phyloP scores from a whole-genome alignment of 2,888 invertebrate genomes.

The Alcis repandata region DNA sequence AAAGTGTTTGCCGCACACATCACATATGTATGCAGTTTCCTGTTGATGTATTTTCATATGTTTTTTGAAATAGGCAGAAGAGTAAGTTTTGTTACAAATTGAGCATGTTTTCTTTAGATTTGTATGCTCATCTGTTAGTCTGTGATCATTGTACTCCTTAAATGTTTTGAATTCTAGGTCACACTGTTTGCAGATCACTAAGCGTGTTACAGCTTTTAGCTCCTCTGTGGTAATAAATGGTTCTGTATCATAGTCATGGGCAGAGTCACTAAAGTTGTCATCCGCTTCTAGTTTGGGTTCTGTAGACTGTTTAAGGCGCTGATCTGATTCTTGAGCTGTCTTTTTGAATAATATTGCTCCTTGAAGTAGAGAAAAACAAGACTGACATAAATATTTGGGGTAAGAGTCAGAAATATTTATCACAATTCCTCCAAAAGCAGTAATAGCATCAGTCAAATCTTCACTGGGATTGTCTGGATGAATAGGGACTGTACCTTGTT shows the following conservation, averaged over 20 bases:
- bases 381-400: constrained; percentile 71
- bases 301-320: constrained; percentile 53
- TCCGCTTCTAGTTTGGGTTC: constrained; percentile 40
- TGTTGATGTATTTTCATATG: constrained; percentile 67
- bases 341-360: constrained; percentile 74
- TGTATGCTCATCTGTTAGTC: constrained; percentile 69
- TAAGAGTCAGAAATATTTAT: constrained; percentile 63
- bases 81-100: constrained; percentile 71
- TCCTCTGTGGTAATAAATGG: neutral
- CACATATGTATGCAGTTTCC: constrained; percentile 68
- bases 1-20: constrained; percentile 78
- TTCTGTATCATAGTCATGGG: constrained; percentile 25
- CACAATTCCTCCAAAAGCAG: constrained; percentile 64
- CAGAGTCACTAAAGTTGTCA: constrained; percentile 40
- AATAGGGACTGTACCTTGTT: constrained; percentile 72
- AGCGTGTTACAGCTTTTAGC: constrained; percentile 9
- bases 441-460: constrained; percentile 63
- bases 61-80: constrained; percentile 66
- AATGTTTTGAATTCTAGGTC: constrained; percentile 64
- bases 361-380: constrained; percentile 68
- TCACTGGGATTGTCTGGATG: constrained; percentile 53
- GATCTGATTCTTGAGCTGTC: constrained; percentile 72
- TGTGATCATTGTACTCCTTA: constrained; percentile 69
- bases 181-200: constrained; percentile 64
- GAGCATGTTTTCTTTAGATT: constrained; percentile 66